These are phyloP conservation scores for Clupea harengus DNA, from an alignment of 2,113 vertebrate species.

Conservation along the genomic window DNA sequence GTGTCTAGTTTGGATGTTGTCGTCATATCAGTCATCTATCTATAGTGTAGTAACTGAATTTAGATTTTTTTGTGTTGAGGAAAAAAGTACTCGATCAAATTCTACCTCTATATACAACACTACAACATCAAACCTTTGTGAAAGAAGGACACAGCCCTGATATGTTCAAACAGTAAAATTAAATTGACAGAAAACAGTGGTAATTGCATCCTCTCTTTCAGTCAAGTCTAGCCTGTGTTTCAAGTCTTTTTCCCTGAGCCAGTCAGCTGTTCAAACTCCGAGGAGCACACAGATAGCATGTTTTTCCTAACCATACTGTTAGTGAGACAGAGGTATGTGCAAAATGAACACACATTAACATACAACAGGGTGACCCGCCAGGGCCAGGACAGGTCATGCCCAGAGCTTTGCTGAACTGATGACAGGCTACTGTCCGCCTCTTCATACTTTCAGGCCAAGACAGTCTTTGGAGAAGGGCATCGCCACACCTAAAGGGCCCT, in stretches of 20 bases:
- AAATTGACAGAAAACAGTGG: too few species aligned
- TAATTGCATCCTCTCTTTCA: not conserved
- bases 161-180: too few species aligned
- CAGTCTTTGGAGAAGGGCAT: too few species aligned
- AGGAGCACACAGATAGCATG: not conserved
- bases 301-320: not conserved
- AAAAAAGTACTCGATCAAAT: not conserved
- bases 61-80: not conserved
- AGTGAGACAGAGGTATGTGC: not conserved
- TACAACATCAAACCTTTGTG: too few species aligned
- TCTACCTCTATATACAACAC: not conserved
- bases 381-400: not conserved
- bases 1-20: not conserved
- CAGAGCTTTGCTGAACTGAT: not conserved
- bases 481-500: too few species aligned
- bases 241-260: not conserved
- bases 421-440: not conserved
- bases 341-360: not conserved
- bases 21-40: not conserved
- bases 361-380: too few species aligned
- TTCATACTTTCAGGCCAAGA: too few species aligned
- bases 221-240: not conserved
- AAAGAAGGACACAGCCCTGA: too few species aligned
- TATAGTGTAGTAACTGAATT: not conserved
- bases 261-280: not conserved